Evolutionary conservation across 1,140 invertebrate species (phyloP).

Genomic region (Micrasema minimum): DNA sequence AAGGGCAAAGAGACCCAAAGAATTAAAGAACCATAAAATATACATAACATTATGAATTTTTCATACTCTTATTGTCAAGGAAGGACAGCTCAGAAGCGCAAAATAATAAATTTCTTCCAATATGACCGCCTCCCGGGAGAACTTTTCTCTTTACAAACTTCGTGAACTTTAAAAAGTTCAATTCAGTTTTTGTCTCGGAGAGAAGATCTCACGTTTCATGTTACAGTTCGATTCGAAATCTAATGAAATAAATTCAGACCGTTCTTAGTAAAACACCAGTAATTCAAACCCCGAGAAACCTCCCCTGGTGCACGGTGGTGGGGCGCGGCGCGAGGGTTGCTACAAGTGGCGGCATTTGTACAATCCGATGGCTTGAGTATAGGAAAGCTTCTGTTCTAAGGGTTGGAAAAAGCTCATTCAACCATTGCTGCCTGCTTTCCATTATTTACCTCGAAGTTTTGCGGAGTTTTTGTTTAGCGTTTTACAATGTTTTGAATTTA

Average conservation of each 20-base stretch:
- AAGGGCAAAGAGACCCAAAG: too few species aligned
- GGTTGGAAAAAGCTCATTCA: constrained; percentile 33
- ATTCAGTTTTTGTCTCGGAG: constrained; percentile 28
- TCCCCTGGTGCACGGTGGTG: not conserved
- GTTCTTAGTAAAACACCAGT: constrained; percentile 32
- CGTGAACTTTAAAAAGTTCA: constrained; percentile 12
- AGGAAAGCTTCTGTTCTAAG: constrained; percentile 23
- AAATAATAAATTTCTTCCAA: constrained; percentile 21
- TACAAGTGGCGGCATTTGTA: constrained; percentile 30
- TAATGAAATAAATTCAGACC: constrained; percentile 50
- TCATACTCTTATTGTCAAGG: constrained; percentile 11
- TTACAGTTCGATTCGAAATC: constrained; percentile 42
- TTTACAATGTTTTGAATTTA: constrained; percentile 25
- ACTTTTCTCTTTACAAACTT: constrained; percentile 15
- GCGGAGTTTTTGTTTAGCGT: constrained; percentile 21
- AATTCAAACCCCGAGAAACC: constrained; percentile 40
- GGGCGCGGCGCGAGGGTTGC: constrained; percentile 1
- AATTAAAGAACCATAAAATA: too few species aligned
- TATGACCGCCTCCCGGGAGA: constrained; percentile 10
- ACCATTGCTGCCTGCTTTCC: constrained; percentile 28
- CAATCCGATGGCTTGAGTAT: constrained; percentile 16
- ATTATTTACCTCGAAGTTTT: constrained; percentile 28
- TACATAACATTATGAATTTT: not conserved
- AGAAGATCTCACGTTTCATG: constrained; percentile 35
- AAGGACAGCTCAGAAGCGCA: not conserved